Evolutionary conservation across 2,797 vertebrate genomes (phyloP).

Genomic region (Lacerta bilineata): DNA sequence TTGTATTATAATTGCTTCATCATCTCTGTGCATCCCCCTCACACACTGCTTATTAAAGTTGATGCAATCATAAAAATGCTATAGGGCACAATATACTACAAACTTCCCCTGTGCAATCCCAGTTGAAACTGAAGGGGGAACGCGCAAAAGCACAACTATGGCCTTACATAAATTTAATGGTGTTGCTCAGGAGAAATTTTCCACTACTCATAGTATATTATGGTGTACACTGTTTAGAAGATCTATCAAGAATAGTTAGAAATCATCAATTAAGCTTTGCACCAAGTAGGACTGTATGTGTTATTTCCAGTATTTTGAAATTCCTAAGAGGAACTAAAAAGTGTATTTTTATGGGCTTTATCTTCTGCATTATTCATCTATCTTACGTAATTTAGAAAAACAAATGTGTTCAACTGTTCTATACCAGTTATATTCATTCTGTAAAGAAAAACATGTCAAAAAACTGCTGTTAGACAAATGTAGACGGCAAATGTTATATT

Average conservation of each 20-base stretch:
- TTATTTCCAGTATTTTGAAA: conserved; percentile 10
- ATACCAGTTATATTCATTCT: conserved; percentile 35
- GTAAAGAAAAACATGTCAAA: conserved; percentile 28
- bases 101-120: neutral
- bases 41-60: neutral
- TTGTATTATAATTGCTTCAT: neutral
- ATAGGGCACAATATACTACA: neutral
- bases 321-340: conserved; percentile 37
- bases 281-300: conserved; percentile 50
- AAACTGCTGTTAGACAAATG: conserved; percentile 49
- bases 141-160: neutral
- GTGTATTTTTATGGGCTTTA: conserved; percentile 8
- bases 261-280: conserved; percentile 27
- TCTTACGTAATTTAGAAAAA: neutral
- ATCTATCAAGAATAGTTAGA: neutral
- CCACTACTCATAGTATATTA: neutral
- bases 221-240: neutral
- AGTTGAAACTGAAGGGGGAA: neutral
- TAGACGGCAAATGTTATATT: conserved; percentile 33
- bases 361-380: neutral
- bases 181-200: neutral
- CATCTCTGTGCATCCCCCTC: neutral
- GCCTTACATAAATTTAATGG: neutral
- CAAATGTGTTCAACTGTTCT: conserved; percentile 27
- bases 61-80: too few relatives aligned